These are phyloP conservation scores for Petromus typicus DNA, from an alignment of 2,113 vertebrate genomes.

Conservation along the genomic window DNA sequence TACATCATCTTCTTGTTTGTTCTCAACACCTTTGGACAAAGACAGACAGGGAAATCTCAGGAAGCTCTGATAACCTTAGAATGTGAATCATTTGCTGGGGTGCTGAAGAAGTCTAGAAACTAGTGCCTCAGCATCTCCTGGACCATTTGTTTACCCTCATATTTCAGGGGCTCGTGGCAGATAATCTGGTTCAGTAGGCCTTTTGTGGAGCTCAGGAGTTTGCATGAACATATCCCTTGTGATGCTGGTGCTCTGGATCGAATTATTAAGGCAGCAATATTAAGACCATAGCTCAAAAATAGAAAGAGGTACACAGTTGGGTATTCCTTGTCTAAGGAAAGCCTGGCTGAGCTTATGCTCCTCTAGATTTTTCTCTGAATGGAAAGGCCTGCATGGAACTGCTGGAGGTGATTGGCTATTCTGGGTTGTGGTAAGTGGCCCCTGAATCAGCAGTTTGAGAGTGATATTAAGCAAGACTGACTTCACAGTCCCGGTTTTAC, in stretches of 20 bases:
- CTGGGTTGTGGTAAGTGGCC: neutral
- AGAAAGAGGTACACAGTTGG: fast-evolving
- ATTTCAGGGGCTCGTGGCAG: neutral
- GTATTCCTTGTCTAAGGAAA: neutral
- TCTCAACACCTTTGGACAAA: neutral
- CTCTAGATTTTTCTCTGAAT: neutral
- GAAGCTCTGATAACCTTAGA: neutral
- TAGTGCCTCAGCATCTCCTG: fast-evolving
- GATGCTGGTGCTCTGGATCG: neutral
- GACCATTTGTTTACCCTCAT: neutral
- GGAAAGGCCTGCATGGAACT: neutral
- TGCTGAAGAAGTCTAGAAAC: neutral
- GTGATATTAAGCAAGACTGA: neutral
- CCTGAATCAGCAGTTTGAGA: neutral
- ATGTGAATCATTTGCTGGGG: neutral
- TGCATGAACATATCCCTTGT: neutral
- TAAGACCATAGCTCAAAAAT: neutral
- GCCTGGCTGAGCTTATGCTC: neutral
- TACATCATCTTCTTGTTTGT: neutral
- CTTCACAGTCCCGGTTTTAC: neutral
- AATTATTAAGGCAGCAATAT: neutral
- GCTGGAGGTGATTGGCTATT: neutral
- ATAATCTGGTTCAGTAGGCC: neutral
- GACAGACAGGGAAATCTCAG: neutral
- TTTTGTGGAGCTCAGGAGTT: neutral